Evolutionary conservation across 1,140 invertebrate genomes (phyloP).

Genomic region (Drosophila dunni): DNA sequence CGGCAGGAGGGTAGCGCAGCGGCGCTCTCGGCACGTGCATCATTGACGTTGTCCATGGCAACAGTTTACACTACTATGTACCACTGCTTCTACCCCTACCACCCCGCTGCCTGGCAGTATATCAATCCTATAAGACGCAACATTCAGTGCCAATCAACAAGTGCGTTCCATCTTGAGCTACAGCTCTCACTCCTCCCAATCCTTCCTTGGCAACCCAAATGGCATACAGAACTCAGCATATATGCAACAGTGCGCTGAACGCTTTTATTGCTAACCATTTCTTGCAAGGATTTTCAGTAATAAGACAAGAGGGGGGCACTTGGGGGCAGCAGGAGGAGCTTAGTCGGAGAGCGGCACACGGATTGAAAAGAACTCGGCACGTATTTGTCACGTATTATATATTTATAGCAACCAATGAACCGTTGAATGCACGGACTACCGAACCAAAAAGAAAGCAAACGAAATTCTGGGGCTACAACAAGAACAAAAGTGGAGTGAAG

Average conservation of each 20-base stretch:
- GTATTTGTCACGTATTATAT: conserved; percentile 83
- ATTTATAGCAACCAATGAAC: conserved; percentile 83
- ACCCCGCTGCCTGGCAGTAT: conserved; percentile 50
- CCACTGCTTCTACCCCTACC: not conserved
- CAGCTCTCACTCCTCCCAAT: conserved; percentile 1
- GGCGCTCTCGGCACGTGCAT: conserved; percentile 60
- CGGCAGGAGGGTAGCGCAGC: not conserved
- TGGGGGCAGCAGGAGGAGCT: not conserved
- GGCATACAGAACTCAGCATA: conserved; percentile 23
- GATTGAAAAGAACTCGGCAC: conserved; percentile 81
- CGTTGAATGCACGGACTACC: conserved; percentile 73
- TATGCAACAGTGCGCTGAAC: conserved; percentile 77
- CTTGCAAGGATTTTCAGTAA: conserved; percentile 72
- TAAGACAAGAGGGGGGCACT: not conserved
- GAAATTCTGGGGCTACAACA: no score
- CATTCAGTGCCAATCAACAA: conserved; percentile 82
- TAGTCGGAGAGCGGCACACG: conserved; percentile 28
- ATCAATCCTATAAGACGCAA: conserved; percentile 82
- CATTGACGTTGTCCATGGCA: conserved; percentile 62
- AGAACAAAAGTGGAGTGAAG: not conserved
- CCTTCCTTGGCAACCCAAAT: not conserved
- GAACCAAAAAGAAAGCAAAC: not conserved
- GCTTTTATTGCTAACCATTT: conserved; percentile 82
- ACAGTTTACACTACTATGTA: conserved; percentile 18
- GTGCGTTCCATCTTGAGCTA: conserved; percentile 72